Base-by-base conservation (phyloP, 1,140 invertebrate species). In the Cotesia glomerata region DNA sequence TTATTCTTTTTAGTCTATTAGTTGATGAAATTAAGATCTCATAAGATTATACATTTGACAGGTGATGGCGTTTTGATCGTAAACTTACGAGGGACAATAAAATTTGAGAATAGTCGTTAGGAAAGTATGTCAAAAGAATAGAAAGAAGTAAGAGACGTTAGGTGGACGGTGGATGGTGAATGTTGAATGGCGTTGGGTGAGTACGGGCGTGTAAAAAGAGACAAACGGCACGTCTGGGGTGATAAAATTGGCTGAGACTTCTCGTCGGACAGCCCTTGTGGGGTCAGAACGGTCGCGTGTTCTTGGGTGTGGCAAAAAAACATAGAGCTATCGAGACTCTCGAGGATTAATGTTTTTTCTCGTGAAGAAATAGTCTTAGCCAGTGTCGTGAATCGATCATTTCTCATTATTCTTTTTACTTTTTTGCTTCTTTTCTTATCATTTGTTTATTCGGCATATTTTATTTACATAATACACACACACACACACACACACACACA, bases 241-340 rank as follows among this genome's bases (percentile, higher is more conserved):
- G 62, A 64, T 64, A 64, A 64, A 64, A 64, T 64, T 64, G 62
- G 62, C 36, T 45, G 62, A 64, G 62, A 64, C 62, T 63, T 63
- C 18, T 18, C 62, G 62, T n/a, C 45, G 34, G 62, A 64, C 62
- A 64, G 34, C 62, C 62, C 35, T 64, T 64, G 32, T 64, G 62
- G 62, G 62, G 13, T 64, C 62, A 64, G 36, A 64, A 14, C 35
- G 35, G 62, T 64, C 62, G 62, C 62, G 62, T 64, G 62, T 45
- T 64, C 62, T 45, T 64, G 36, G 62, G 62, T 18, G 62, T 4
- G 16, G 35, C 62, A 64, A 64, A 64, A 64, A 64, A 64, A n/a
- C 62, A 64, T 64, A 1, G 34, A 64, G 62, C 62, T 64, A 64
- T 64, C 62, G 62, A 35, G 62, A 64, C 62, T 36, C 13, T 13